Evolutionary conservation across 2,113 vertebrate genomes (phyloP).

Genomic region (Oenanthe oenanthe): DNA sequence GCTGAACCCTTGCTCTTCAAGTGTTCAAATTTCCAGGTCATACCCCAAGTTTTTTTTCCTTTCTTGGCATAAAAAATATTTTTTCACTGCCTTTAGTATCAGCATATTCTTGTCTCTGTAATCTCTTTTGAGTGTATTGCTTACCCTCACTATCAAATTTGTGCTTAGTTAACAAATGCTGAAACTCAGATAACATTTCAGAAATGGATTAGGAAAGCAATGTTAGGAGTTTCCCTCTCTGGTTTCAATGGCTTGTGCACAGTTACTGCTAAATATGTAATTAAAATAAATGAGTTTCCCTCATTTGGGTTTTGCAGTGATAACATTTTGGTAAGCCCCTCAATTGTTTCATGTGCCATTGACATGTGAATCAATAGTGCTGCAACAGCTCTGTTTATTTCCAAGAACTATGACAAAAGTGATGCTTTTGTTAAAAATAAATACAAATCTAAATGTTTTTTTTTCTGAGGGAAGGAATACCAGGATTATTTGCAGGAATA

Average conservation of each 20-base stretch:
- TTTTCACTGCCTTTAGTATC: slow-evolving; percentile 56
- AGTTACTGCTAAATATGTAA: not conserved
- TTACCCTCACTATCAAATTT: slow-evolving; percentile 62
- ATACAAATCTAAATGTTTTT: not conserved
- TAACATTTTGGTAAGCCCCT: not conserved
- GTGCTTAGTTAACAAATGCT: slow-evolving; percentile 41
- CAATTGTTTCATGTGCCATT: not conserved
- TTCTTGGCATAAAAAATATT: slow-evolving; percentile 62
- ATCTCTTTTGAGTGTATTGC: slow-evolving; percentile 53
- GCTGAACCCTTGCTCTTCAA: slow-evolving; percentile 60
- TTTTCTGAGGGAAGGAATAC: not conserved
- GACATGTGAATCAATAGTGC: not conserved
- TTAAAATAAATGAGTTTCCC: not conserved
- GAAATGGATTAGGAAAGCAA: slow-evolving; percentile 31
- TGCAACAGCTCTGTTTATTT: not conserved
- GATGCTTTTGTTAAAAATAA: not conserved
- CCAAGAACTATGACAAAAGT: not conserved
- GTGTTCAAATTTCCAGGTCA: slow-evolving; percentile 72
- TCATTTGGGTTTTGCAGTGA: not conserved
- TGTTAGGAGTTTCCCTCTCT: not conserved
- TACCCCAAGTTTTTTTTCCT: slow-evolving; percentile 9
- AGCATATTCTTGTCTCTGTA: slow-evolving; percentile 62
- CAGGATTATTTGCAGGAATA: not conserved
- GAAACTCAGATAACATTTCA: slow-evolving; percentile 47
- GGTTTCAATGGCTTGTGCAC: not conserved